Conservation (phyloP, 2,113 vertebrate genomes). For the Peromyscus leucopus region DNA sequence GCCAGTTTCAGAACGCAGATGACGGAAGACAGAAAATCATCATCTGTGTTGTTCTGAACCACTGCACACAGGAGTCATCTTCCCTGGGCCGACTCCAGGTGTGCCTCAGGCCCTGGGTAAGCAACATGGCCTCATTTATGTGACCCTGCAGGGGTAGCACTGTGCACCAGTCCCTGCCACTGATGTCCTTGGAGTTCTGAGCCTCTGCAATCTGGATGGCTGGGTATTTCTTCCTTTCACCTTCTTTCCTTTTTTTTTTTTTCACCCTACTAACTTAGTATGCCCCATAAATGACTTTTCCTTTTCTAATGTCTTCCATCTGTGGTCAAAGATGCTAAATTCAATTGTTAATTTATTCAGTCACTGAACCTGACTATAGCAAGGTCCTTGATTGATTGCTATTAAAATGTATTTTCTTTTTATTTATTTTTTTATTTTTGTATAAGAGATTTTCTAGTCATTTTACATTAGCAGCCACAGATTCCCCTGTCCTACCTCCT, state of each 20-base stretch:
- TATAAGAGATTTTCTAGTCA: no score
- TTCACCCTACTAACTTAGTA: background rate
- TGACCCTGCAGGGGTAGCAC: background rate
- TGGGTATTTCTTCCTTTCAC: background rate
- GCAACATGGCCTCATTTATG: rapidly evolving
- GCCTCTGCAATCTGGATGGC: background rate
- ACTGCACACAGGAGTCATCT: background rate
- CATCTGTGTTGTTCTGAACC: background rate
- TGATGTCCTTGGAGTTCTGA: no score
- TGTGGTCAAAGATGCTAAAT: background rate
- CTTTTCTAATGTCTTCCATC: background rate
- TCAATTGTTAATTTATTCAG: background rate
- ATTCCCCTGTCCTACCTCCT: no score
- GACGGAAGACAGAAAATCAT: background rate
- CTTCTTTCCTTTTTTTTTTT: background rate
- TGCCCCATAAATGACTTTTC: background rate
- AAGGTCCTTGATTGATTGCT: background rate
- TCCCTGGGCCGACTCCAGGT: no score
- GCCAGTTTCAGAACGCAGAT: background rate
- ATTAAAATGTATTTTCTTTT: background rate
- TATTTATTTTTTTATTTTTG: no score
- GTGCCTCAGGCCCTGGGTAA: background rate
- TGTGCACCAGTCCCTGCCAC: background rate
- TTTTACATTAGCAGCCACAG: no score
- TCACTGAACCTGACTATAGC: background rate